Evolutionary conservation across 2,888 invertebrate genomes (phyloP), one percentile per base, ranked within the genome.

Genomic region (Hydropsyche betteni): DNA sequence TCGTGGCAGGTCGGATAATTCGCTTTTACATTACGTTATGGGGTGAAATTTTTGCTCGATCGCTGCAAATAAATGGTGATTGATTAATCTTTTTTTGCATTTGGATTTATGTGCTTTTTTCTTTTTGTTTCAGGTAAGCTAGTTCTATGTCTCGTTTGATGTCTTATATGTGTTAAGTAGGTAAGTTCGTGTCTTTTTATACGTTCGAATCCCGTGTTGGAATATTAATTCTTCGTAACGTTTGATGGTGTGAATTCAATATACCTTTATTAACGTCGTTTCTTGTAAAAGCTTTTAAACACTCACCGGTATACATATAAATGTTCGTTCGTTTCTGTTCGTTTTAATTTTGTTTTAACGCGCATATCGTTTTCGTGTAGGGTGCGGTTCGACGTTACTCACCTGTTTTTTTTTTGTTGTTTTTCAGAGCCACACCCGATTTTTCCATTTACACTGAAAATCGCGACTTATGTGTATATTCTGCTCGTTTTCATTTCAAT

Each of bases 371-470:
- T 71, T 55, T 7, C n/a, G 36, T 10, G 10, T 34, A 34, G 55
- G 71, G 71, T 55, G 71, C 53, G 71, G 71, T 55, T 52, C 14
- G 36, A 12, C 16, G 71, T 71, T 53, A 71, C 71, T 71, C 71
- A 71, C 24, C 55, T 69, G n/a, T n/a, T 71, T 36, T 34, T 55
- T 53, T 71, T 71, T 24, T 52, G 51, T 70, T 70, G 68, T 71
- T 71, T 44, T 16, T 52, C 24, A 24, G 24, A 24, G 71, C 71
- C 71, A 52, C 71, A 55, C 71, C 71, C 71, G 33, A 55, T 12
- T 71, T 71, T 71, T 53, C 71, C 71, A 24, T 51, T 69, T 51
- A 7, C 14, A 8, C 61, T 61, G 5, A 33, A 16, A 61, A 61
- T 61, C 16, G 24, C 24, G 24, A 24, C 24, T 24, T 24, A 24